A percentile compares a stretch with the other conserved stretches of the same genome.
phyloP scores from a whole-genome alignment of 1,140 invertebrate species.

The Chrysoperla carnea region DNA sequence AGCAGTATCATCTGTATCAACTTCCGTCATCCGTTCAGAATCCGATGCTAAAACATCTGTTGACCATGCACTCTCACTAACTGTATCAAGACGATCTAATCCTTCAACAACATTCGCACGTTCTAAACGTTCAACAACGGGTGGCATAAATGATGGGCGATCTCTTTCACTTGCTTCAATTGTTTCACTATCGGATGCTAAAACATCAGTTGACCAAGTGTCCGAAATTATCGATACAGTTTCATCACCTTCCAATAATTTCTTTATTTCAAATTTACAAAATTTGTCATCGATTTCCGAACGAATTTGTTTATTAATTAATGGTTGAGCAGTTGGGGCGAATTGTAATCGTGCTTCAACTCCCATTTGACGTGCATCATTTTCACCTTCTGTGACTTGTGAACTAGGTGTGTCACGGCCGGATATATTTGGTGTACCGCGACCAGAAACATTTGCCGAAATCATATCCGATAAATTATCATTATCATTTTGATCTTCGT shows the following conservation, averaged over 20 bases:
- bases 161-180: slow-evolving; percentile 47
- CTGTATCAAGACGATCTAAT: slow-evolving; percentile 71
- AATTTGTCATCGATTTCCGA: slow-evolving; percentile 97
- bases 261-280: slow-evolving; percentile 95
- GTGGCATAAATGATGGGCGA: slow-evolving; percentile 11
- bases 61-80: slow-evolving; percentile 89
- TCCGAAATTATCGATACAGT: slow-evolving; percentile 90
- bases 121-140: slow-evolving; percentile 13
- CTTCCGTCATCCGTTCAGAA: slow-evolving; percentile 79
- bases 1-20: slow-evolving; percentile 63
- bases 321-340: slow-evolving; percentile 28
- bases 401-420: slow-evolving; percentile 91
- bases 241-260: slow-evolving; percentile 76
- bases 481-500: slow-evolving; percentile 73
- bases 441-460: slow-evolving; percentile 85
- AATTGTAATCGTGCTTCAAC: slow-evolving; percentile 25
- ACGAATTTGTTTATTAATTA: slow-evolving; percentile 47
- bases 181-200: slow-evolving; percentile 87
- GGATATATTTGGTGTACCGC: slow-evolving; percentile 55
- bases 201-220: slow-evolving; percentile 93
- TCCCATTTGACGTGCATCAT: slow-evolving; percentile 21
- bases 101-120: slow-evolving; percentile 16
- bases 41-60: slow-evolving; percentile 92
- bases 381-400: slow-evolving; percentile 69
- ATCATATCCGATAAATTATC: slow-evolving; percentile 94